Conservation (phyloP, 2,888 invertebrate species). For the Sympetrum striolatum region DNA sequence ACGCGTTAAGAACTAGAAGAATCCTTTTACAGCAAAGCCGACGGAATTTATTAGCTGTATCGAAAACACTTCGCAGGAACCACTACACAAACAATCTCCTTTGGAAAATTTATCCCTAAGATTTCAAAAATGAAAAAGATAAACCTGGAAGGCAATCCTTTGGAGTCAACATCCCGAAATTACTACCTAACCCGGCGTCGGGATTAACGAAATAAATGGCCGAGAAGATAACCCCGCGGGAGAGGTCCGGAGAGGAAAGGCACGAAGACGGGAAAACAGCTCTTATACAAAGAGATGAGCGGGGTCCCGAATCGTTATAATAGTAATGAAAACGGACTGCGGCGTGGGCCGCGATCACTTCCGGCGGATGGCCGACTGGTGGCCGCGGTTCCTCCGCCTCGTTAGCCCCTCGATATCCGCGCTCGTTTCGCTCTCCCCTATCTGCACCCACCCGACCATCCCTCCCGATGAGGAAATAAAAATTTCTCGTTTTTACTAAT, state of each 20-base stretch:
- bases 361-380: not conserved
- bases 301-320: not conserved
- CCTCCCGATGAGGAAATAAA: not conserved
- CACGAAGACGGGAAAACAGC: not conserved
- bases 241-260: not conserved
- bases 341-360: not conserved
- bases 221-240: conserved; percentile 11
- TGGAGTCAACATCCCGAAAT: too few relatives aligned
- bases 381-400: not conserved
- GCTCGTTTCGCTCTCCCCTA: not conserved
- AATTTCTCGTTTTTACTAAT: not conserved
- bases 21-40: too few relatives aligned
- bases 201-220: conserved; percentile 8
- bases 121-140: too few relatives aligned
- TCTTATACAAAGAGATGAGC: not conserved
- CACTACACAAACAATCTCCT: too few relatives aligned
- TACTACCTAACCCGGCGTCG: not conserved
- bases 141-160: too few relatives aligned
- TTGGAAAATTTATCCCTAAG: too few relatives aligned
- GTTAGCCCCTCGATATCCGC: not conserved
- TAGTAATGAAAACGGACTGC: not conserved
- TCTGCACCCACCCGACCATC: not conserved
- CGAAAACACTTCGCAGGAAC: too few relatives aligned
- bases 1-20: too few relatives aligned
- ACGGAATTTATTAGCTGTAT: too few relatives aligned